Conservation (phyloP, 2,113 vertebrate genomes). For the Aythya baeri region DNA sequence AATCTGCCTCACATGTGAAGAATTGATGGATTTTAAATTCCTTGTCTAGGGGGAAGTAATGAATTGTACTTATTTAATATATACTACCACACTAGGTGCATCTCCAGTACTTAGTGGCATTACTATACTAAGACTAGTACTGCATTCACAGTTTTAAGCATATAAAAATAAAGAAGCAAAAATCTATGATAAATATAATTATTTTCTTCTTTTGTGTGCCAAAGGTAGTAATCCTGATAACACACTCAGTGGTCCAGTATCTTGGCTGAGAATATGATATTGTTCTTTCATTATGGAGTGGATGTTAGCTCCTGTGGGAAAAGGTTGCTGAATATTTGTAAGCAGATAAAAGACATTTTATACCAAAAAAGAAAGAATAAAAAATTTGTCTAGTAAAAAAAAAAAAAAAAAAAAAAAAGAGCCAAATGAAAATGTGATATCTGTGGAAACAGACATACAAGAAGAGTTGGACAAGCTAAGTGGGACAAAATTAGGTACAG, state of each 20-base stretch:
- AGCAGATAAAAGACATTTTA: background rate
- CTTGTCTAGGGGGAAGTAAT: constrained; percentile 64
- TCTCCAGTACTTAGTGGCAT: background rate
- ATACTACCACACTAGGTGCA: constrained; percentile 3
- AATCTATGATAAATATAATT: background rate
- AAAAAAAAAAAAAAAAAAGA: background rate
- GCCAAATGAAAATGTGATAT: background rate
- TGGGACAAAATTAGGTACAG: background rate
- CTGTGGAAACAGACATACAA: background rate
- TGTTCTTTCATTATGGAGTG: background rate
- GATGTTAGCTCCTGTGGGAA: background rate
- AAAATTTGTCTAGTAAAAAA: background rate
- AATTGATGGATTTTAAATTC: constrained; percentile 72
- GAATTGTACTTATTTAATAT: constrained; percentile 62
- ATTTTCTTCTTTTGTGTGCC: background rate
- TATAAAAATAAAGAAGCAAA: background rate
- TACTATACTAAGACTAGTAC: background rate
- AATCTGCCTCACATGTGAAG: constrained; percentile 70
- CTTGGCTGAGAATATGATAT: background rate
- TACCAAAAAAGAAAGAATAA: background rate
- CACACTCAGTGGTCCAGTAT: background rate
- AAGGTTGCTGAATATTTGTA: background rate
- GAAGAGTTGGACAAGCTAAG: background rate
- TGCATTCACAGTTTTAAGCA: background rate
- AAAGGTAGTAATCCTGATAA: background rate